Evolutionary conservation across 2,797 vertebrate species (phyloP).

Genomic region (Cichlasoma orientale): DNA sequence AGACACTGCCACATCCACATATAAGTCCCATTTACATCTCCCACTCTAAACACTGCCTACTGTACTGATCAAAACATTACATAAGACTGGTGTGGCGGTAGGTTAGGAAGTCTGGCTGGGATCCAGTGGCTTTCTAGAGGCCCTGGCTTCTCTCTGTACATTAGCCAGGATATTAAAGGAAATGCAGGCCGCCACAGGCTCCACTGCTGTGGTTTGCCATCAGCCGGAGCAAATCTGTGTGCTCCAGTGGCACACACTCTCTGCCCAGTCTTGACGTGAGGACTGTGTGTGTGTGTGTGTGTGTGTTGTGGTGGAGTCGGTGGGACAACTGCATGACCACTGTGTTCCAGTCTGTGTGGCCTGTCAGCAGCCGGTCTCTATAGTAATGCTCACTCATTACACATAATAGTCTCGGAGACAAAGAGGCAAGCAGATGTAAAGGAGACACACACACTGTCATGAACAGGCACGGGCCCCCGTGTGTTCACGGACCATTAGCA

Average conservation of each 20-base stretch:
- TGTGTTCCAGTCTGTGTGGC: slow-evolving; percentile 68
- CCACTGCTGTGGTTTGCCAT: slow-evolving; percentile 79
- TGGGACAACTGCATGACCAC: slow-evolving; percentile 68
- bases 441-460: slow-evolving; percentile 32
- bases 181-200: slow-evolving; percentile 78
- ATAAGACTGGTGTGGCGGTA: slow-evolving; percentile 69
- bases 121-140: slow-evolving; percentile 71
- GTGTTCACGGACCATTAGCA: slow-evolving; percentile 71
- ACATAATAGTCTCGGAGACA: slow-evolving; percentile 63
- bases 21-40: slow-evolving; percentile 64
- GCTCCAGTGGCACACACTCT: slow-evolving; percentile 73
- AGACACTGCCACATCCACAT: slow-evolving; percentile 52
- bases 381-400: slow-evolving; percentile 69
- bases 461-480: slow-evolving; percentile 50
- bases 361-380: slow-evolving; percentile 70
- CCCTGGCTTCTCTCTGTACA: slow-evolving; percentile 79
- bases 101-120: slow-evolving; percentile 67
- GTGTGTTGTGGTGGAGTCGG: slow-evolving; percentile 32
- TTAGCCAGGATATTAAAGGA: slow-evolving; percentile 83
- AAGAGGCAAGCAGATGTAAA: slow-evolving; percentile 54
- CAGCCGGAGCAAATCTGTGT: slow-evolving; percentile 77
- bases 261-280: slow-evolving; percentile 68
- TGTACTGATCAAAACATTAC: slow-evolving; percentile 74
- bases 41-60: slow-evolving; percentile 48
- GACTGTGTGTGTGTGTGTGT: slow-evolving; percentile 33